Evolutionary conservation across 2,888 invertebrate genomes (phyloP), one percentile per base, ranked within the genome.

Genomic region (Cosmopolites sordidus): DNA sequence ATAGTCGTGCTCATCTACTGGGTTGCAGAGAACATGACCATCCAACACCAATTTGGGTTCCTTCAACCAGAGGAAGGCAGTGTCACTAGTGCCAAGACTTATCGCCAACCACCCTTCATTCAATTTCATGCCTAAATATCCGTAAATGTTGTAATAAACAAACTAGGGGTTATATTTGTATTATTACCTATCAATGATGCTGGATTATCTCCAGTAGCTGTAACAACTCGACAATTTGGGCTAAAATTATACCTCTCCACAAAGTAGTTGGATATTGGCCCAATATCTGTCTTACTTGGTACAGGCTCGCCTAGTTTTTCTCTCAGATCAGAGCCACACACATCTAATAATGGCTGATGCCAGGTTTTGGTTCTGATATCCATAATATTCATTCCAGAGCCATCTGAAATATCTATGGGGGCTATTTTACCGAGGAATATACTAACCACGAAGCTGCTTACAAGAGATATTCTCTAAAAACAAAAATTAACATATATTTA

Each of bases 191-290:
- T 84, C 16, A 92, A 74, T 0, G 92, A 89, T 1, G 91, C 87
- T 16, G 93, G 90, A 79, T 98, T 98, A 72, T 98, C 97, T 0
- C 98, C 98, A 0, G 96, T 96, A 72, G 94, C 96, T 0, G 92
- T 88, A 2, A 92, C 78, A 1, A 98, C 82, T 65, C 81, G 78
- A 70, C 97, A 97, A 11, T 84, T 79, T 0, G 84, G 73, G 58
- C 81, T 79, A 74, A 98, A 94, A 12, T 89, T 88, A 74, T 92
- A 97, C 54, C 93, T 80, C 59, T 88, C 83, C 5, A 91, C 88
- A 74, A 87, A 91, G 75, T 94, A 98, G 0, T 78, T 66, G 0
- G 86, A 83, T 46, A 97, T 78, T 3, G 75, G 64, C 0, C 95
- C 96, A 57, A 95, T 73, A 56, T 82, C 76, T 0, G 82, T 78